These are phyloP conservation scores for Sphaerophoria taeniata DNA, from an alignment of 2,888 invertebrate genomes.

Conservation along the genomic window DNA sequence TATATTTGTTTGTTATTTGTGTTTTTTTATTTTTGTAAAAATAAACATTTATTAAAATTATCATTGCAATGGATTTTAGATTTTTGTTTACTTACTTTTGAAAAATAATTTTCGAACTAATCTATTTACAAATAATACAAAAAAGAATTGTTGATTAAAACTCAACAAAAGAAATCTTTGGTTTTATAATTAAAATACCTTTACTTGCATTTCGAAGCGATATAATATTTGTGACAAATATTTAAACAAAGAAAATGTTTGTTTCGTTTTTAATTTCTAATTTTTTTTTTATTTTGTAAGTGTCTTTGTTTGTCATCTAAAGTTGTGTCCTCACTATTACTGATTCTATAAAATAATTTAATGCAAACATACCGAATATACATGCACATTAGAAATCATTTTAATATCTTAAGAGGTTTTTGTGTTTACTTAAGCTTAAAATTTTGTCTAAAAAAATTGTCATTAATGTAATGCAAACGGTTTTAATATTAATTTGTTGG, in stretches of 20 bases:
- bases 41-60: constrained; percentile 19
- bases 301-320: no score
- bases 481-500: neutral
- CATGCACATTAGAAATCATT: neutral
- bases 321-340: neutral
- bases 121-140: constrained; percentile 28
- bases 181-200: constrained; percentile 36
- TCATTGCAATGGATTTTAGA: neutral
- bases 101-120: constrained; percentile 22
- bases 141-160: constrained; percentile 49
- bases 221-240: constrained; percentile 17
- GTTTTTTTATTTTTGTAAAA: constrained; percentile 21
- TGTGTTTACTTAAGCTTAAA: neutral
- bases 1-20: constrained; percentile 33
- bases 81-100: neutral
- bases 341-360: neutral
- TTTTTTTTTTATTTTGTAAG: neutral
- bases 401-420: neutral
- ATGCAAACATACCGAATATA: neutral
- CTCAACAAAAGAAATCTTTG: constrained; percentile 59
- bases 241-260: neutral
- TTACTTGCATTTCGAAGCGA: constrained; percentile 9
- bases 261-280: neutral
- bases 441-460: constrained; percentile 20
- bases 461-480: constrained; percentile 35